phyloP scores from a whole-genome alignment of 1,140 invertebrate genomes.

The Apis cerana region DNA sequence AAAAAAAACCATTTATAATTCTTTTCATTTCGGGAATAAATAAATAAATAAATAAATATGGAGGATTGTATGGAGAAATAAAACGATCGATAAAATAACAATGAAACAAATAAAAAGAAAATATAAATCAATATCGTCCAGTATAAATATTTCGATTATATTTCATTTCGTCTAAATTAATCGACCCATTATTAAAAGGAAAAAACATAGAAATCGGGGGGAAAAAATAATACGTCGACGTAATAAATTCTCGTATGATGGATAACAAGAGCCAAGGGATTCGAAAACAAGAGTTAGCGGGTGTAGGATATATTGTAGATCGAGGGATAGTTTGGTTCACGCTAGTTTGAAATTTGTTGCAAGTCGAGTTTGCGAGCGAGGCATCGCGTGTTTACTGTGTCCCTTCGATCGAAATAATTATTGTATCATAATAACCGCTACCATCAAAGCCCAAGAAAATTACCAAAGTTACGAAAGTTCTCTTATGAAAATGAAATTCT shows the following conservation, averaged over 20 bases:
- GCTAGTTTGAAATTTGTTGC: not conserved
- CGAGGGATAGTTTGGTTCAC: not conserved
- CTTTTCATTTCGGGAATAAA: not conserved
- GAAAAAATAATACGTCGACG: too few relatives aligned
- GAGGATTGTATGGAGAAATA: too few relatives aligned
- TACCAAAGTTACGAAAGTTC: not conserved
- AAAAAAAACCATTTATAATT: not conserved
- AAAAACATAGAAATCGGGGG: not conserved
- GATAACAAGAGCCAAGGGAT: too few relatives aligned
- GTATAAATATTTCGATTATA: not conserved
- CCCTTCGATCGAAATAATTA: slow-evolving; percentile 14
- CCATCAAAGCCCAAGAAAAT: not conserved
- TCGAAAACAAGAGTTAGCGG: not conserved
- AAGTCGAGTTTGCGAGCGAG: not conserved
- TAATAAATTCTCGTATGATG: not conserved
- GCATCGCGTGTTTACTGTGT: slow-evolving; percentile 9
- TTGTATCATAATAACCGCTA: not conserved
- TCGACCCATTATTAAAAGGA: too few relatives aligned
- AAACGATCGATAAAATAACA: not conserved
- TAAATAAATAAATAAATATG: not conserved
- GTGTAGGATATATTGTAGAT: not conserved
- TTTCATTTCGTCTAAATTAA: not conserved
- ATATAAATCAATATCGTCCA: not conserved
- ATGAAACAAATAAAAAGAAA: not conserved
- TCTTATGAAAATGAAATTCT: too few relatives aligned